These are phyloP conservation scores for Chalcosyrphus nemorum DNA, from an alignment of 2,888 invertebrate species.

Conservation along the genomic window DNA sequence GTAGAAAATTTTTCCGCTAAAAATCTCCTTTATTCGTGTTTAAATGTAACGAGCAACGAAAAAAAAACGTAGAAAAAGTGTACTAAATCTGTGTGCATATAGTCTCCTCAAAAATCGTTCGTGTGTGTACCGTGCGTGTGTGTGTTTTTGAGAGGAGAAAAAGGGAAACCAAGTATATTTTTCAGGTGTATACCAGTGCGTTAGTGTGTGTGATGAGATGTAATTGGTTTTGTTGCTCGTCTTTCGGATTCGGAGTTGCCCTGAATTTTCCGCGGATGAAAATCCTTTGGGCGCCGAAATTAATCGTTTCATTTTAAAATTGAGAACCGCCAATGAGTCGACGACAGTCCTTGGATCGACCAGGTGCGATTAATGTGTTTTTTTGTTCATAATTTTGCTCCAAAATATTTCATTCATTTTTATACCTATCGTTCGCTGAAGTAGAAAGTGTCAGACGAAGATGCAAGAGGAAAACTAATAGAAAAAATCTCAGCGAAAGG, in stretches of 20 bases:
- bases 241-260: conserved; percentile 70
- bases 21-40: conserved; percentile 33
- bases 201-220: conserved; percentile 69
- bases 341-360: conserved; percentile 80
- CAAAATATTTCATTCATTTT: conserved; percentile 2
- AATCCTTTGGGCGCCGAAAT: conserved; percentile 72
- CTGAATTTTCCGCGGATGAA: conserved; percentile 70
- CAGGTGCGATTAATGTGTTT: conserved; percentile 75
- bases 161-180: conserved; percentile 53
- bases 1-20: neutral
- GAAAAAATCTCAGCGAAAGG: conserved; percentile 47
- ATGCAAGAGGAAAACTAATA: conserved; percentile 41
- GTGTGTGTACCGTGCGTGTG: neutral
- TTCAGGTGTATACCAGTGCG: conserved; percentile 65
- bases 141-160: no score
- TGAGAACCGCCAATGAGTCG: conserved; percentile 79
- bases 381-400: conserved; percentile 2
- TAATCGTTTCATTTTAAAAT: conserved; percentile 60
- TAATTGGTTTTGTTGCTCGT: conserved; percentile 68
- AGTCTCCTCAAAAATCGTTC: neutral
- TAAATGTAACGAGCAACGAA: conserved; percentile 27
- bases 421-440: no score
- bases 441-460: conserved; percentile 66
- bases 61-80: conserved; percentile 10
- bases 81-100: conserved; percentile 42